Evolutionary conservation across 1,140 invertebrate species (phyloP).

Genomic region (Aphaenogaster rudis): DNA sequence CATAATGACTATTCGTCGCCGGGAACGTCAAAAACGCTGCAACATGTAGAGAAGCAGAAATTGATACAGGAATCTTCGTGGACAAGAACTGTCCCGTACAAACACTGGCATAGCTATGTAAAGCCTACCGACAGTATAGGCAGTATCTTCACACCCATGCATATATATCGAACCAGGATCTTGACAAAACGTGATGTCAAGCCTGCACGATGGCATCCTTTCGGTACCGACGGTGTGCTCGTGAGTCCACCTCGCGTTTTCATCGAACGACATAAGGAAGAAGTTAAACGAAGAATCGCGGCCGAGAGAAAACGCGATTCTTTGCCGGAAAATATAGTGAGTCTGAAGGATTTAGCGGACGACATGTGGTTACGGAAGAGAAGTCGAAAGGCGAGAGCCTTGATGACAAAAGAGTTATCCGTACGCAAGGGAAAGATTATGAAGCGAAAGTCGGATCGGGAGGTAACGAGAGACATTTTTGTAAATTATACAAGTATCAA

Average conservation of each 20-base stretch:
- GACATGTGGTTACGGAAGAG: conserved; percentile 72
- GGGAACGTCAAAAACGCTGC: not conserved
- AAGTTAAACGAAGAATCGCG: conserved; percentile 49
- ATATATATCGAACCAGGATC: conserved; percentile 86
- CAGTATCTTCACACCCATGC: conserved; percentile 88
- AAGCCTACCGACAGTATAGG: conserved; percentile 90
- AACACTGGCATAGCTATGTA: conserved; percentile 87
- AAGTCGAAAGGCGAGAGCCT: conserved; percentile 73
- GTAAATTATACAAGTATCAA: not conserved
- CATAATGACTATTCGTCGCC: not conserved
- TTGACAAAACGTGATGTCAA: conserved; percentile 83
- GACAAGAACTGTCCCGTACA: conserved; percentile 88
- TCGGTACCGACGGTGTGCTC: conserved; percentile 84
- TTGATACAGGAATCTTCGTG: conserved; percentile 87
- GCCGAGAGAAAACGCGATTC: conserved; percentile 29
- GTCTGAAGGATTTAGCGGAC: conserved; percentile 74
- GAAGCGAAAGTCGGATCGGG: conserved; percentile 26
- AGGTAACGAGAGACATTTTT: conserved; percentile 13
- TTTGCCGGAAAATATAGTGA: conserved; percentile 75
- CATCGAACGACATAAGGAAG: conserved; percentile 77
- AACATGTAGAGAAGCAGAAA: conserved; percentile 64
- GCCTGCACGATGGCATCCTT: conserved; percentile 74
- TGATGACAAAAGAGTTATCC: conserved; percentile 49
- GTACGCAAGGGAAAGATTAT: not conserved
- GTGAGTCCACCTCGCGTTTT: conserved; percentile 83